These are phyloP conservation scores for Lamellibrachia satsuma DNA, from an alignment of 2,888 invertebrate species.

Conservation along the genomic window DNA sequence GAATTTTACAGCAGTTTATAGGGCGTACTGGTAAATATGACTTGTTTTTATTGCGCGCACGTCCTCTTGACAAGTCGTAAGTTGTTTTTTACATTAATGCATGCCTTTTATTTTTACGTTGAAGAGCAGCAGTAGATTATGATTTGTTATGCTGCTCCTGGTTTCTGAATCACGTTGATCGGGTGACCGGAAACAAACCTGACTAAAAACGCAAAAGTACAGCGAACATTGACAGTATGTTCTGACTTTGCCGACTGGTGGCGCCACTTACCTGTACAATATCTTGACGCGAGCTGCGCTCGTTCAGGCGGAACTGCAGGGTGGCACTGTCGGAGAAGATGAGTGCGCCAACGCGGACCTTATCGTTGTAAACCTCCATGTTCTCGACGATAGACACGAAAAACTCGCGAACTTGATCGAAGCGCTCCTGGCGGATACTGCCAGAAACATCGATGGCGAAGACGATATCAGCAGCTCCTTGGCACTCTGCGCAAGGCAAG, in stretches of 20 bases:
- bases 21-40: not conserved
- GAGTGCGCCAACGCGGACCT: constrained; percentile 30
- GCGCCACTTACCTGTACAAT: constrained; percentile 27
- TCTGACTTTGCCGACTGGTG: not conserved
- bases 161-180: not conserved
- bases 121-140: no score
- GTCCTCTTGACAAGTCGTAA: not conserved
- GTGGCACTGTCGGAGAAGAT: constrained; percentile 34
- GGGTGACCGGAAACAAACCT: not conserved
- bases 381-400: constrained; percentile 23
- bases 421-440: constrained; percentile 23
- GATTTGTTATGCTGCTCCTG: no score
- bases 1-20: no score
- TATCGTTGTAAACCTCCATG: constrained; percentile 8
- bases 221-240: no score
- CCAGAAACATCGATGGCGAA: constrained; percentile 25
- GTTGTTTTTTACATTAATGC: no score
- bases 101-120: no score
- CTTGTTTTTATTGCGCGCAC: not conserved
- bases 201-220: not conserved
- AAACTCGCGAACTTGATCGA: not conserved
- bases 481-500: constrained; percentile 46
- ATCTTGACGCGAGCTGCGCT: constrained; percentile 23
- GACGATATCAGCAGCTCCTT: constrained; percentile 48
- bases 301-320: constrained; percentile 32